Percentiles rank a stretch among this genome's conserved stretches.
Conservation (phyloP, 1,140 invertebrate genomes). For the Micrasema minimum region DNA sequence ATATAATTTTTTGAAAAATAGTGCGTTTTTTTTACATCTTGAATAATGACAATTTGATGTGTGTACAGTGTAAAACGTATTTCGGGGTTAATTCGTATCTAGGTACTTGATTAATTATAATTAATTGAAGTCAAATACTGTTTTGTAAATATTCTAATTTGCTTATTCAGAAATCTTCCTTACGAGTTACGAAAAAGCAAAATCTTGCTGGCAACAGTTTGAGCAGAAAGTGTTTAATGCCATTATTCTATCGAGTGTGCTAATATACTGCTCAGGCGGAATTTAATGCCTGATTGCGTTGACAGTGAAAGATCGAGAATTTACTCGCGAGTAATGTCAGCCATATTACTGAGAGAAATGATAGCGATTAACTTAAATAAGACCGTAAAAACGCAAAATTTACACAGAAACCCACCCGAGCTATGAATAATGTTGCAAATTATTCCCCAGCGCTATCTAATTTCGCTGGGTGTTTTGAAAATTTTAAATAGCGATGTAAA, state of each 20-base stretch:
- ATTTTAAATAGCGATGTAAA: constrained; percentile 37
- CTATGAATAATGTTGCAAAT: constrained; percentile 29
- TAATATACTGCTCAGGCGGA: constrained; percentile 10
- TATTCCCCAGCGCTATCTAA: constrained; percentile 38
- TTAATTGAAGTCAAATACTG: no score
- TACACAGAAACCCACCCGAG: constrained; percentile 1
- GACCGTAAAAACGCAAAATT: constrained; percentile 9
- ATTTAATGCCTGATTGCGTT: constrained; percentile 29
- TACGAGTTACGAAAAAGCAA: no score
- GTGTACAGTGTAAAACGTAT: no score
- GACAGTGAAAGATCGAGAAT: constrained; percentile 34
- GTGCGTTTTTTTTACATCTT: no score
- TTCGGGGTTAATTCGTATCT: no score
- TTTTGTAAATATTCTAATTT: no score
- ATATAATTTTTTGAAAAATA: no score
- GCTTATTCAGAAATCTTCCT: no score
- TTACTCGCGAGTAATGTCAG: constrained; percentile 22
- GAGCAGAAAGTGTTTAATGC: neutral
- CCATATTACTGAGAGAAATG: constrained; percentile 30
- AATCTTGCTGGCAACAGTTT: no score
- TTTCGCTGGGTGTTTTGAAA: constrained; percentile 28
- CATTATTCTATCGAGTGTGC: constrained; percentile 2
- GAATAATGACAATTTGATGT: no score
- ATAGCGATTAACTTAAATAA: constrained; percentile 30
- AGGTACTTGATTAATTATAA: no score